Evolutionary conservation across 1,140 invertebrate genomes (phyloP), one percentile per base, ranked within the genome.

Genomic region (Sminthurides bifidus): DNA sequence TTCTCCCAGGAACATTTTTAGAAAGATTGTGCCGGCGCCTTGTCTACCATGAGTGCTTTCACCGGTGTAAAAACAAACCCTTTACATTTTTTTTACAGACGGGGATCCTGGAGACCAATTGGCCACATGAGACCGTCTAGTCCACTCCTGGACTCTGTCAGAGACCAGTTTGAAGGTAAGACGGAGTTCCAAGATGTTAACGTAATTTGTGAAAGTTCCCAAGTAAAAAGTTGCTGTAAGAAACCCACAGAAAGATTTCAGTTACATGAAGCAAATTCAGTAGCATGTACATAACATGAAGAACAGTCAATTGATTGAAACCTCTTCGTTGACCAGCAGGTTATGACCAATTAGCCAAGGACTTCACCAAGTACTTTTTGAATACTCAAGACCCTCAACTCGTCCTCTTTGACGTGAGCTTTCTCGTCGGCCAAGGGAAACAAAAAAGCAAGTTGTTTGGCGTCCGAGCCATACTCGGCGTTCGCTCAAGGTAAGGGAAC

Each of bases 21-120:
- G n/a, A n/a, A n/a, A n/a, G n/a, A n/a, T n/a, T n/a, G n/a, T n/a
- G n/a, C n/a, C n/a, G n/a, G n/a, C n/a, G n/a, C n/a, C n/a, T n/a
- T n/a, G n/a, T n/a, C n/a, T n/a, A n/a, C n/a, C n/a, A n/a, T n/a
- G n/a, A n/a, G n/a, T n/a, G n/a, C n/a, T n/a, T n/a, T n/a, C n/a
- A n/a, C n/a, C n/a, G n/a, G n/a, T n/a, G n/a, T n/a, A n/a, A n/a
- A n/a, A n/a, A n/a, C n/a, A n/a, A n/a, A n/a, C n/a, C n/a, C n/a
- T n/a, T n/a, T n/a, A n/a, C n/a, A n/a, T 10, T 48, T 8, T 57
- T 31, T 51, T 70, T 63, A 2, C 57, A 80, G 80, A 62, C 73
- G 81, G 73, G 87, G 87, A 54, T 92, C 89, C 2, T 94, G 90
- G 90, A 77, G 90, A 64, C 90, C 90, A 2, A 93, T 94, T 57